Conservation (phyloP, 2,113 vertebrate species). For the Strix aluco region DNA sequence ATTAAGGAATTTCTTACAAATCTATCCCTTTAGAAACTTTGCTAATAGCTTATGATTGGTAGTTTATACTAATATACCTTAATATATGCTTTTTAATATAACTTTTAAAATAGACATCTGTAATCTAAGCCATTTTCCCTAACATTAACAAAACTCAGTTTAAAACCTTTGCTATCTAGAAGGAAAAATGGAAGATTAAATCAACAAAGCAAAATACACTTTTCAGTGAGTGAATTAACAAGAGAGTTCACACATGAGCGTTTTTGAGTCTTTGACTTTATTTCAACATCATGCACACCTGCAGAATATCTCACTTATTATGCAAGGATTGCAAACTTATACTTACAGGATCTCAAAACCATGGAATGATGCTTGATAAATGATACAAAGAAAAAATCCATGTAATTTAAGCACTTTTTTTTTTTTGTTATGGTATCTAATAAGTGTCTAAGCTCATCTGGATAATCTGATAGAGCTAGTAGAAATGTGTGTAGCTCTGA, state of each 20-base stretch:
- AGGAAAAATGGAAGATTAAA: background rate
- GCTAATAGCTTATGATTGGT: background rate
- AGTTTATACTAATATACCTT: background rate
- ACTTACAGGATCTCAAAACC: background rate
- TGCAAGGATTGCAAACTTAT: background rate
- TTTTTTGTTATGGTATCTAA: background rate
- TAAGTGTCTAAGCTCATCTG: background rate
- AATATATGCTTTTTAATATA: background rate
- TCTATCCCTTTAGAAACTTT: background rate
- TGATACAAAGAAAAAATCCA: background rate
- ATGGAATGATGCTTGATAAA: background rate
- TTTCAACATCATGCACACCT: background rate
- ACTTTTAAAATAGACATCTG: background rate
- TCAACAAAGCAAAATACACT: background rate
- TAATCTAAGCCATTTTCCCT: background rate
- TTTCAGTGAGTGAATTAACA: background rate
- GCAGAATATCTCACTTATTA: background rate
- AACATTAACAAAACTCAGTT: background rate
- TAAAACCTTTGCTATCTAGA: background rate
- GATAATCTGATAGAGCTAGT: background rate
- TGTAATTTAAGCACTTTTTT: background rate
- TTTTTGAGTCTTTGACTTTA: background rate
- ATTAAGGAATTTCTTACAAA: background rate
- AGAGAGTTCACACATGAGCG: background rate
- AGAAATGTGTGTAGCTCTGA: background rate